These are phyloP conservation scores for Alcedo atthis DNA, from an alignment of 2,797 vertebrate genomes.

Conservation along the genomic window DNA sequence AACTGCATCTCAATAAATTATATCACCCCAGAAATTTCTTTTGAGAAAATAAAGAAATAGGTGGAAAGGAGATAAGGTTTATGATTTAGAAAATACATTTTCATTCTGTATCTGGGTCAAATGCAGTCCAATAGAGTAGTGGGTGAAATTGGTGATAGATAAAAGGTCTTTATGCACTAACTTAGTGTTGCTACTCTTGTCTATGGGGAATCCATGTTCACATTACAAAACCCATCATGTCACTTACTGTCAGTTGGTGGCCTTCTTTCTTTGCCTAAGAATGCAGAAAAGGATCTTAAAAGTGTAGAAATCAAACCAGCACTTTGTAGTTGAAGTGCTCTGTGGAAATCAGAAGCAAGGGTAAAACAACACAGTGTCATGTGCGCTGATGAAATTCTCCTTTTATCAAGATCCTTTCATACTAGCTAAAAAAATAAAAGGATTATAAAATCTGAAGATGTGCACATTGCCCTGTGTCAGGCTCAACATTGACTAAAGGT, in stretches of 20 bases:
- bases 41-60: neutral
- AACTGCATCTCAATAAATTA: conserved; percentile 1
- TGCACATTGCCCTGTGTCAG: neutral
- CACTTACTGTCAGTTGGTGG: neutral
- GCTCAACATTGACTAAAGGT: neutral
- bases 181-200: neutral
- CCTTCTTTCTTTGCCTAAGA: neutral
- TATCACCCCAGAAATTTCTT: neutral
- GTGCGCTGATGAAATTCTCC: neutral
- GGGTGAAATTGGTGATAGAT: neutral
- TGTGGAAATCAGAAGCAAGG: neutral
- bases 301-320: accelerated
- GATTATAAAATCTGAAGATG: neutral
- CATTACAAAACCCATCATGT: neutral
- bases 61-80: neutral
- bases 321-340: neutral
- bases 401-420: neutral
- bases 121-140: neutral
- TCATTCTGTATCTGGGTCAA: neutral
- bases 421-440: neutral
- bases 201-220: neutral
- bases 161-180: neutral
- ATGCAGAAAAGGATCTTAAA: neutral
- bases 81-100: neutral
- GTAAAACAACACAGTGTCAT: neutral